Evolutionary conservation across 2,797 vertebrate species (phyloP), one percentile per base, ranked within the genome.

Genomic region (Anas bahamensis): DNA sequence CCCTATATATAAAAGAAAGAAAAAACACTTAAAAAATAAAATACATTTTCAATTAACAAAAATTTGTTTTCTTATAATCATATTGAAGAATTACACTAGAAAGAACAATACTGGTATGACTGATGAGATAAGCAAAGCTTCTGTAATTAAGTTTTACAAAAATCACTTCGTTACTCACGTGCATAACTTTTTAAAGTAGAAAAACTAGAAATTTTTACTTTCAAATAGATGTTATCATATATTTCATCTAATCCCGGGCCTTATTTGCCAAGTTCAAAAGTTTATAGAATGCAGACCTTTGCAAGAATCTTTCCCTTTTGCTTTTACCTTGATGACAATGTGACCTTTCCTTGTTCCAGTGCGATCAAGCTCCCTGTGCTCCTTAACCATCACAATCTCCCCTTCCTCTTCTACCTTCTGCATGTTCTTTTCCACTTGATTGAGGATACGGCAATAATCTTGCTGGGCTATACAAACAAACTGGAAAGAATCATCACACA

Each of bases 381-480:
- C 99, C 97, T 99, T 99, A 93, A 99, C 99, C 99, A 99, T 99
- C 72, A 99, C 99, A 17, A 99, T 99, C 97, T 99, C 99, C 4
- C 99, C 99, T 96, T 99, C 99, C 93, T 99, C 99, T 96, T 99
- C 99, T 6, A 99, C 99, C 94, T 99, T 99, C 98, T 99, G 99
- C 99, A 99, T 99, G 98, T 99, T 99, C 97, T 99, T 99, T 98
- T 99, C 99, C 85, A 99, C 99, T 97, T 99, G 99, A 96, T 99
- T 99, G 90, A 99, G 99, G 97, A 99, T 99, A 96, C 99, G 99
- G 98, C 99, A 99, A 96, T 99, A 99, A 97, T 99, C 99, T 95
- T 98, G 99, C 98, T 99, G 99, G 48, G 99, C 99, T 97, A 99
- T 99, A 94, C 99, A 99, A 93, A 99, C 99, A 98, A 99, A 99